Evolutionary conservation across 2,888 invertebrate genomes (phyloP).

Genomic region (Molanna angustata): DNA sequence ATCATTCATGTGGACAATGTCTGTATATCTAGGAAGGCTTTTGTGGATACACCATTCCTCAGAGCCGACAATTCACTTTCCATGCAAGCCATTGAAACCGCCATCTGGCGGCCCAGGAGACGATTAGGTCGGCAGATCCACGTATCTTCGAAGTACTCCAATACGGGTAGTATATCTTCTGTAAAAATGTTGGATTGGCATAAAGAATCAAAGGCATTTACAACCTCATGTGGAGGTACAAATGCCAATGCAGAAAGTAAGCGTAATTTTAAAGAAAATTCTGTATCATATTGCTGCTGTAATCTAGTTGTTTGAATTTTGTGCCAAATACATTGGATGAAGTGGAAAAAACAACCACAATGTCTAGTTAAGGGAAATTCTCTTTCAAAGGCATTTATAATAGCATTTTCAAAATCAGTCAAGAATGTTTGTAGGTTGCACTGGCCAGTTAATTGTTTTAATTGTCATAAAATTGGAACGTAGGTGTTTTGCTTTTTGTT

Average conservation of each 20-base stretch:
- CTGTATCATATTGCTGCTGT: background rate
- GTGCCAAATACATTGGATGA: background rate
- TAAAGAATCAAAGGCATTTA: background rate
- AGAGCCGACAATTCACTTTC: too few species aligned
- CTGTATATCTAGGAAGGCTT: too few species aligned
- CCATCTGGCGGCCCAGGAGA: too few species aligned
- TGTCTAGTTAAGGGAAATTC: background rate
- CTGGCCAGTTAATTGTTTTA: background rate
- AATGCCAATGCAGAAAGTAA: background rate
- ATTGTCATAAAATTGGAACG: background rate
- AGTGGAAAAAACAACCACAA: background rate
- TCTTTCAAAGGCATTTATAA: background rate
- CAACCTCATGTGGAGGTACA: background rate
- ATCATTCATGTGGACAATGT: too few species aligned
- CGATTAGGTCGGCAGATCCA: too few species aligned
- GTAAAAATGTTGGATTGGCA: too few species aligned
- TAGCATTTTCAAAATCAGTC: background rate
- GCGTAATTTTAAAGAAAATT: background rate
- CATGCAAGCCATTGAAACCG: too few species aligned
- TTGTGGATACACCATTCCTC: too few species aligned
- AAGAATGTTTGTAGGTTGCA: background rate
- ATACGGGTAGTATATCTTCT: too few species aligned
- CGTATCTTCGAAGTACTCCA: too few species aligned
- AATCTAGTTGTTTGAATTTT: background rate
- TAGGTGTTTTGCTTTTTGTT: background rate